These are phyloP conservation scores for Deilephila elpenor DNA, from an alignment of 2,888 invertebrate species.

Conservation along the genomic window DNA sequence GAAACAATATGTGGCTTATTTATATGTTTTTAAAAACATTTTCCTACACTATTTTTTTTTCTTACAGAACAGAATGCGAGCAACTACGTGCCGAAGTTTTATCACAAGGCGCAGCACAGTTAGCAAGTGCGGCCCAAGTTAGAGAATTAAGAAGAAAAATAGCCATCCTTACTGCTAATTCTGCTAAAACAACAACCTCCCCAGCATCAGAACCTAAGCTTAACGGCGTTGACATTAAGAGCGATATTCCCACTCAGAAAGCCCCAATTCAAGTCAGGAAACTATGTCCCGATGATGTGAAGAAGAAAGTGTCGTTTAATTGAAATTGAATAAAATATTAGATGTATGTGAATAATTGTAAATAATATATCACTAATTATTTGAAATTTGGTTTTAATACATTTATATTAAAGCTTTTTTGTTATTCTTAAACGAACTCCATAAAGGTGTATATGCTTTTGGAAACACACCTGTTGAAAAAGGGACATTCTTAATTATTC, in stretches of 20 bases:
- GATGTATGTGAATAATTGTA: neutral
- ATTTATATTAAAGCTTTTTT: no score
- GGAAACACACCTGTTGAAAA: no score
- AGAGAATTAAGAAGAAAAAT: slow-evolving; percentile 70
- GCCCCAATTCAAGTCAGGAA: slow-evolving; percentile 45
- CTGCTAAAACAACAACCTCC: slow-evolving; percentile 30
- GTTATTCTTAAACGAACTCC: no score
- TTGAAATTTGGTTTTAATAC: neutral
- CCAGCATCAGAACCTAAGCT: slow-evolving; percentile 37
- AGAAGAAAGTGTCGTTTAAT: slow-evolving; percentile 77
- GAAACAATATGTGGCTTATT: no score
- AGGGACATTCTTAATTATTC: no score
- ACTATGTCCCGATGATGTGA: slow-evolving; percentile 62
- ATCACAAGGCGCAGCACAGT: slow-evolving; percentile 69
- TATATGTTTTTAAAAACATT: no score
- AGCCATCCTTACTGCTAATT: slow-evolving; percentile 50
- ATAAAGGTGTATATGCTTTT: no score
- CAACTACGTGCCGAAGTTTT: slow-evolving; percentile 67
- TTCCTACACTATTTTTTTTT: neutral
- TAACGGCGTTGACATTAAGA: slow-evolving; percentile 42
- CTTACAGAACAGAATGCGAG: slow-evolving; percentile 68
- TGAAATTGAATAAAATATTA: slow-evolving; percentile 36
- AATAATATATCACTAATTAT: neutral
- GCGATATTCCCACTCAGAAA: slow-evolving; percentile 48
- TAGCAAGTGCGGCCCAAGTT: slow-evolving; percentile 69